Percentiles rank a stretch among this genome's conserved stretches.
Evolutionary conservation across 2,888 invertebrate genomes (phyloP).

Genomic region (Aphodius granarius): DNA sequence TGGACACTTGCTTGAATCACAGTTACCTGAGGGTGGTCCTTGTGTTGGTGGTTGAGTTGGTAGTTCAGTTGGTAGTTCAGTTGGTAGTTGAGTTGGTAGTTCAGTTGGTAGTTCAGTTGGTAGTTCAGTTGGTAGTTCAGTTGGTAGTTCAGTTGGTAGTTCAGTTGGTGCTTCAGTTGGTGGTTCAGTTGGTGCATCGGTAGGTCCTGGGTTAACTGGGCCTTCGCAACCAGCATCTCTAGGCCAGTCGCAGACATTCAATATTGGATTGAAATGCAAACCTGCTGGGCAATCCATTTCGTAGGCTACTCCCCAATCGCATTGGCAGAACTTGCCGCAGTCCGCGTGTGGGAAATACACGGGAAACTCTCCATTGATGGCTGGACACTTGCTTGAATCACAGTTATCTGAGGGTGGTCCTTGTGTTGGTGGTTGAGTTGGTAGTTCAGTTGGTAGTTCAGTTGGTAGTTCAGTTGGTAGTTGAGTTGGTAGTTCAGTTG

Average conservation of each 20-base stretch:
- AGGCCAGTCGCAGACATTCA: constrained; percentile 29
- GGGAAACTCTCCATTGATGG: neutral
- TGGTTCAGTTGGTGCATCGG: neutral
- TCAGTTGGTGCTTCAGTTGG: neutral
- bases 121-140: too few species aligned
- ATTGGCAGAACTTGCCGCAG: constrained; percentile 21
- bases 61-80: too few species aligned
- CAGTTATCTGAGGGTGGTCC: too few species aligned
- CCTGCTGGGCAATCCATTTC: constrained; percentile 25
- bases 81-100: too few species aligned
- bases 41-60: neutral
- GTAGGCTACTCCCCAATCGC: constrained; percentile 15
- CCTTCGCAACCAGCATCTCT: constrained; percentile 14
- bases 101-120: too few species aligned
- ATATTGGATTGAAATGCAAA: constrained; percentile 26
- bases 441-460: too few species aligned
- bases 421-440: neutral
- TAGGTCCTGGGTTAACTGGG: neutral
- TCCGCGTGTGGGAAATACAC: constrained; percentile 2
- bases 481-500: too few species aligned
- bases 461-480: too few species aligned
- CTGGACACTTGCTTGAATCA: too few species aligned
- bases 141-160: too few species aligned
- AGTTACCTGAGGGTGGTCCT: neutral
- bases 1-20: constrained; percentile 7